Conservation (phyloP, 1,140 invertebrate genomes). For the Meteorus sp. region DNA sequence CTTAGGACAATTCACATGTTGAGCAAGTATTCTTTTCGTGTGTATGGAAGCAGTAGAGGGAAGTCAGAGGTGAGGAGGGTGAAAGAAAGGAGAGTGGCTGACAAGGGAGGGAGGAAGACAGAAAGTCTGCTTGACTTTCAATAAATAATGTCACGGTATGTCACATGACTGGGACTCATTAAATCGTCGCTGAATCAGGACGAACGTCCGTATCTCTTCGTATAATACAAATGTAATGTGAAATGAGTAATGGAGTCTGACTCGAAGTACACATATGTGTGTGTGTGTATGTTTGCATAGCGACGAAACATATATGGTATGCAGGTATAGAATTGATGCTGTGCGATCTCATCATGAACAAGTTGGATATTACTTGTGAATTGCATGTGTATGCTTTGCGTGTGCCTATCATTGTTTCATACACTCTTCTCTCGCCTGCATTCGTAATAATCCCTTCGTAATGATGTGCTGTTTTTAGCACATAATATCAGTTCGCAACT, state of each 20-base stretch:
- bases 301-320: background rate
- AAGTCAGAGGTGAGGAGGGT: too few relatives aligned
- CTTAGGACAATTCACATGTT: too few relatives aligned
- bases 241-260: slow-evolving; percentile 39
- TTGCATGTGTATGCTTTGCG: slow-evolving; percentile 7
- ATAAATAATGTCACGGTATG: slow-evolving; percentile 35
- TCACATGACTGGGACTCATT: slow-evolving; percentile 32
- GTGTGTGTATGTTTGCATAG: background rate
- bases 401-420: background rate
- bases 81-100: too few relatives aligned
- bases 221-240: slow-evolving; percentile 34
- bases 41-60: too few relatives aligned
- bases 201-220: slow-evolving; percentile 22
- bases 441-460: slow-evolving; percentile 40
- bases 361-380: slow-evolving; percentile 33
- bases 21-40: too few relatives aligned
- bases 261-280: slow-evolving; percentile 6
- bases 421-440: too few relatives aligned
- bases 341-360: background rate
- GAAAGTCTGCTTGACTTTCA: background rate
- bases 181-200: slow-evolving; percentile 33
- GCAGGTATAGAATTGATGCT: background rate
- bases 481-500: slow-evolving; percentile 35
- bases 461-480: slow-evolving; percentile 41
- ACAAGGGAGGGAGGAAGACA: too few relatives aligned